Conservation (phyloP, 2,113 vertebrate species). For the Acinonyx jubatus region DNA sequence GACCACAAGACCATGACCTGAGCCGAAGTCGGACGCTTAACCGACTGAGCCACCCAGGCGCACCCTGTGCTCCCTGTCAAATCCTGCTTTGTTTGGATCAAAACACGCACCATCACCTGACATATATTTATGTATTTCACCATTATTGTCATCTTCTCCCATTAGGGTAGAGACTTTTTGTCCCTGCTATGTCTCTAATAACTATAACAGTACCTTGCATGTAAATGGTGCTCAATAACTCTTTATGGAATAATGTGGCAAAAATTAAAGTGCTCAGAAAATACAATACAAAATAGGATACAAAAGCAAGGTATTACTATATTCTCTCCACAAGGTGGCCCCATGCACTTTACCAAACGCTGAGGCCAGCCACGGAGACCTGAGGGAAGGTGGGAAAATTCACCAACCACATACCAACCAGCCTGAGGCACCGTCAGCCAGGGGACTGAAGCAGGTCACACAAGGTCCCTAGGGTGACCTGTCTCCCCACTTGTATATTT, state of each 20-base stretch:
- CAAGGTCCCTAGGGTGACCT: not conserved
- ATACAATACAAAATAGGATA: not conserved
- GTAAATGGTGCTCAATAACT: not conserved
- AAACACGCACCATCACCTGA: not conserved
- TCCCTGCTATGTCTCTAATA: not conserved
- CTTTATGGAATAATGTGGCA: not conserved
- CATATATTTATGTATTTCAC: not conserved
- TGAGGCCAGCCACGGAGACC: too few relatives aligned
- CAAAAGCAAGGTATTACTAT: not conserved
- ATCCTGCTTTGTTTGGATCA: not conserved
- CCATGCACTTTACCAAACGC: not conserved
- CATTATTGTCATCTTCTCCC: not conserved
- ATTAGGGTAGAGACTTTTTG: not conserved
- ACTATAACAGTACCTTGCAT: not conserved
- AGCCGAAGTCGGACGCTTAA: too few relatives aligned
- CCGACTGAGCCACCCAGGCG: too few relatives aligned
- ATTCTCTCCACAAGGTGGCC: constrained; percentile 54
- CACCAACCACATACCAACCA: not conserved
- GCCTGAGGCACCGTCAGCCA: not conserved
- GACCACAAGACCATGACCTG: too few relatives aligned
- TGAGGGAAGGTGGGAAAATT: not conserved
- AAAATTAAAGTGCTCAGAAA: constrained; percentile 12
- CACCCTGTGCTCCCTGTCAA: not conserved
- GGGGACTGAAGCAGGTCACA: not conserved
- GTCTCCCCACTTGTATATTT: not conserved